Evolutionary conservation across 2,113 vertebrate species (phyloP).

Genomic region (Scalopus aquaticus): DNA sequence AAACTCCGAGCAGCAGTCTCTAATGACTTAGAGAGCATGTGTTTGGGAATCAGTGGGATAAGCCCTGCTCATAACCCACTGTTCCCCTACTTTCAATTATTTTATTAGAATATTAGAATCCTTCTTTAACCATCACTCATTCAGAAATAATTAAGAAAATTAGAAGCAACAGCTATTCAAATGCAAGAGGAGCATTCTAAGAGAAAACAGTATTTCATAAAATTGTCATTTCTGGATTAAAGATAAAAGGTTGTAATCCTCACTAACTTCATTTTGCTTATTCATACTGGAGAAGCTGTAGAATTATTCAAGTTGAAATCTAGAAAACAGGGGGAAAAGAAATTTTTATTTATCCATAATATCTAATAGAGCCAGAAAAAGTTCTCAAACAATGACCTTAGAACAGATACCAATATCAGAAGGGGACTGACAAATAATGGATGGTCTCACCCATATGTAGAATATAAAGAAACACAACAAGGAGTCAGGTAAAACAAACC

Average conservation of each 20-base stretch:
- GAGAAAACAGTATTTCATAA: background rate
- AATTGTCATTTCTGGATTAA: conserved; percentile 39
- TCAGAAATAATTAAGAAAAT: conserved; percentile 21
- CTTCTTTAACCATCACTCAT: background rate
- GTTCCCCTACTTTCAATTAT: background rate
- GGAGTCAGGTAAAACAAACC: no score
- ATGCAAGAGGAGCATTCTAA: background rate
- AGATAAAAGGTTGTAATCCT: background rate
- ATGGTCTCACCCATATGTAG: no score
- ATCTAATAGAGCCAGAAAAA: background rate
- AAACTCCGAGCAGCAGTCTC: background rate
- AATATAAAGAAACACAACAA: no score
- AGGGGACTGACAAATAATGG: no score
- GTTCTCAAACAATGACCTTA: background rate
- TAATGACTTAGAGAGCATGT: background rate
- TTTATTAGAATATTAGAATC: conserved; percentile 6
- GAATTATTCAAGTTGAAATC: background rate
- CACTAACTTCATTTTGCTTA: background rate
- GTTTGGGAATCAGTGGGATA: background rate
- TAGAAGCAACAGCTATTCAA: background rate
- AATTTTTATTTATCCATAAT: background rate
- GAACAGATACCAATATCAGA: background rate
- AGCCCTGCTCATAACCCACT: background rate
- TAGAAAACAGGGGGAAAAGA: background rate
- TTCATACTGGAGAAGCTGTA: background rate